These are phyloP conservation scores for Stenichneumon culpator DNA, from an alignment of 2,888 invertebrate genomes.

Conservation along the genomic window DNA sequence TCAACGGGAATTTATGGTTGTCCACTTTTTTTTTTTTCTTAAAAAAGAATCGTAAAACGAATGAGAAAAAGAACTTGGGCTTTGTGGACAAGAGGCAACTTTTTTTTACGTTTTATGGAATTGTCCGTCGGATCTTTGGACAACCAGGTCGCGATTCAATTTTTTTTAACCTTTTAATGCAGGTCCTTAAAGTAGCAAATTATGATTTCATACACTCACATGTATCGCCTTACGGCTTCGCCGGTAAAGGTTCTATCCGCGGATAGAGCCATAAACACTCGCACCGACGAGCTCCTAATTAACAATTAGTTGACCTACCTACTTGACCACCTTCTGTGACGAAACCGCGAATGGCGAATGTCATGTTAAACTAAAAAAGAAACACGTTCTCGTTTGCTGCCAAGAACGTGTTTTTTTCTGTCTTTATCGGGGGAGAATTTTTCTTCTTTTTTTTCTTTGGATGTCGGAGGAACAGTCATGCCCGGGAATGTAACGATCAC, in stretches of 20 bases:
- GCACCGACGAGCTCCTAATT: neutral
- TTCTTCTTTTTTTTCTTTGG: neutral
- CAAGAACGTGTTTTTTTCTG: neutral
- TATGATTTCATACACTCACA: neutral
- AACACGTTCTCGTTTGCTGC: conserved; percentile 13
- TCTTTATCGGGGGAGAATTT: conserved; percentile 32
- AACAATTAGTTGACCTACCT: neutral
- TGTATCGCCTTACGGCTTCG: neutral
- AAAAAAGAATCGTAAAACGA: neutral
- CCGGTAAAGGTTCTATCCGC: neutral
- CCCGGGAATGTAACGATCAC: conserved; percentile 49
- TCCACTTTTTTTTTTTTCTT: no score
- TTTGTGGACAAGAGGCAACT: neutral
- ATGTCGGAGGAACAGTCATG: neutral
- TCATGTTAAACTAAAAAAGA: conserved; percentile 37
- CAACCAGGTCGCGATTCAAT: neutral
- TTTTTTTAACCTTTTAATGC: conserved; percentile 10
- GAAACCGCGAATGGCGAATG: conserved; percentile 27
- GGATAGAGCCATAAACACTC: conserved; percentile 3
- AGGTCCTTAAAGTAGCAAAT: neutral
- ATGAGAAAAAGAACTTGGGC: neutral
- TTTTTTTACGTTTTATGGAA: neutral
- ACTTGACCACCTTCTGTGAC: neutral
- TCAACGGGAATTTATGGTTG: neutral
- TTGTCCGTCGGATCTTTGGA: neutral